phyloP scores from a whole-genome alignment of 2,888 invertebrate genomes.

The Hipparchia semele region DNA sequence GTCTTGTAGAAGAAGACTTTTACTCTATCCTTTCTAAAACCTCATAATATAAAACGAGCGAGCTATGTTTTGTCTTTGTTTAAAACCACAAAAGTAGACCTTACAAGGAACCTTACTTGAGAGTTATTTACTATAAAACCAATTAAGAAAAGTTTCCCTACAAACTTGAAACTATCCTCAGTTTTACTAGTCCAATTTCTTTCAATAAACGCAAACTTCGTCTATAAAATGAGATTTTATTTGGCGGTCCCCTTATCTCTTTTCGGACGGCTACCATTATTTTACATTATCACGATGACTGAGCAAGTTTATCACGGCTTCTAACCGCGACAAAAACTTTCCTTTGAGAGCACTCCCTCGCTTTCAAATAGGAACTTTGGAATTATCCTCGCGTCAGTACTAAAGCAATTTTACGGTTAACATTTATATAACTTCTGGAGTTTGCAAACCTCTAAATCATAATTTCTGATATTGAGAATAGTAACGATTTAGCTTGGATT shows the following conservation, averaged over 20 bases:
- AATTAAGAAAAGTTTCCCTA: constrained; percentile 59
- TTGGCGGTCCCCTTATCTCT: constrained; percentile 63
- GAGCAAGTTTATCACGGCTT: constrained; percentile 62
- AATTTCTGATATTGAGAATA: constrained; percentile 10
- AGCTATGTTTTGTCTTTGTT: not conserved
- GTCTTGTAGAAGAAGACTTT: too few relatives aligned
- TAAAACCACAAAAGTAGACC: constrained; percentile 4
- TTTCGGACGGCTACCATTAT: constrained; percentile 67
- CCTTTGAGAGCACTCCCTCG: constrained; percentile 37
- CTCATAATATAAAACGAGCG: not conserved
- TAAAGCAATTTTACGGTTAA: constrained; percentile 39
- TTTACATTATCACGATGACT: constrained; percentile 70
- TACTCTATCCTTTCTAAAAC: too few relatives aligned
- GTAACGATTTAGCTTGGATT: constrained; percentile 11
- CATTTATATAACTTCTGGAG: constrained; percentile 29
- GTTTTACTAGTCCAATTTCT: constrained; percentile 59
- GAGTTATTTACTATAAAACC: constrained; percentile 58
- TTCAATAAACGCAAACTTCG: constrained; percentile 66
- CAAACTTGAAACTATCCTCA: constrained; percentile 52
- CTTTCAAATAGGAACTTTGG: constrained; percentile 41
- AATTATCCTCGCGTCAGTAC: constrained; percentile 43
- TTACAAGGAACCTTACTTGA: constrained; percentile 49
- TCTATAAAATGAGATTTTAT: constrained; percentile 68
- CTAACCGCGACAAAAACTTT: constrained; percentile 48
- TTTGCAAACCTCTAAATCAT: constrained; percentile 16